phyloP scores from a whole-genome alignment of 2,797 vertebrate genomes.

The Liasis olivaceus region DNA sequence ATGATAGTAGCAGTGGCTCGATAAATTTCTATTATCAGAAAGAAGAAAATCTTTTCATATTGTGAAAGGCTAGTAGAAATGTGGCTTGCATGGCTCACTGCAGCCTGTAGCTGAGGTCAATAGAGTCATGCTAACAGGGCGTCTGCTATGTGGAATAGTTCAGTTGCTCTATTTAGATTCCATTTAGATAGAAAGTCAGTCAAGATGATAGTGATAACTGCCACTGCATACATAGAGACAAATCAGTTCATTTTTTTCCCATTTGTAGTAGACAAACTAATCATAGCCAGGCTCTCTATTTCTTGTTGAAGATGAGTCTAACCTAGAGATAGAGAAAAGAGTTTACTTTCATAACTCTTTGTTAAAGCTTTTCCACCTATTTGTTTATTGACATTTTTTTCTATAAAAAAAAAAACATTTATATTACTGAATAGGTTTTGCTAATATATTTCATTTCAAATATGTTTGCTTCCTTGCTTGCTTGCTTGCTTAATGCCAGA shows the following conservation, averaged over 20 bases:
- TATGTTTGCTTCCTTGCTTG: background rate
- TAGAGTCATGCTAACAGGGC: background rate
- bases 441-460: background rate
- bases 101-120: background rate
- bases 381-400: background rate
- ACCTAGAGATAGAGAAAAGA: background rate
- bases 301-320: background rate
- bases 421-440: background rate
- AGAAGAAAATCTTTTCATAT: constrained; percentile 4
- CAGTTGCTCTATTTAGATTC: constrained; percentile 33
- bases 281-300: fast-evolving
- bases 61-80: constrained; percentile 2
- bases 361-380: background rate
- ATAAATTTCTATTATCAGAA: constrained; percentile 17
- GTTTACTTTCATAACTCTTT: background rate
- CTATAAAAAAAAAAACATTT: background rate
- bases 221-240: background rate
- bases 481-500: background rate
- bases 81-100: background rate
- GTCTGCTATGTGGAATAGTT: constrained; percentile 9
- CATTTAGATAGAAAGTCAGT: constrained; percentile 27
- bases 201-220: constrained; percentile 8
- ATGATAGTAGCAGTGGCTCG: background rate
- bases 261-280: background rate
- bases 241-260: background rate